phyloP scores from a whole-genome alignment of 2,113 vertebrate genomes.

The Zosterops borbonicus region DNA sequence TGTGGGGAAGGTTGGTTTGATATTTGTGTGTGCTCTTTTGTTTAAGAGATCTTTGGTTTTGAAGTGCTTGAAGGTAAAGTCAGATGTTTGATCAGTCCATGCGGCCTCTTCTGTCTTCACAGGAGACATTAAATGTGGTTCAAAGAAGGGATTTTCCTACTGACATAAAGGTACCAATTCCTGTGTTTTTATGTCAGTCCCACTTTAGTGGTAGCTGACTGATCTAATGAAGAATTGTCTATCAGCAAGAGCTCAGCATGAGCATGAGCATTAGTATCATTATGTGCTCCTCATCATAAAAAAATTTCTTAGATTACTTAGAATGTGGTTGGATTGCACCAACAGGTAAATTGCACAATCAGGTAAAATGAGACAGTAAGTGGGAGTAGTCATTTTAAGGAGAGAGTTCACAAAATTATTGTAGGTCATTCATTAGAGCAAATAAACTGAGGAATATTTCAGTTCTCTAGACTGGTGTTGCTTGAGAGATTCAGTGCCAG shows the following conservation, averaged over 20 bases:
- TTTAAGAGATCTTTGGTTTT: neutral
- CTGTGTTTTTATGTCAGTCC: neutral
- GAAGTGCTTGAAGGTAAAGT: neutral
- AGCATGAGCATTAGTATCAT: neutral
- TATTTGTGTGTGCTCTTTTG: neutral
- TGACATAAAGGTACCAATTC: neutral
- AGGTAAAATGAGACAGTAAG: neutral
- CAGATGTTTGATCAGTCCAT: neutral
- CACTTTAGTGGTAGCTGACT: neutral
- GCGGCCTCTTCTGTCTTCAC: neutral
- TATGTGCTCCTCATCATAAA: neutral
- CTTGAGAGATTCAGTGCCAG: neutral
- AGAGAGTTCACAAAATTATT: neutral
- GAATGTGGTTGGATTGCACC: neutral
- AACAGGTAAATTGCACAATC: too few species aligned
- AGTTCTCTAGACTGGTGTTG: neutral
- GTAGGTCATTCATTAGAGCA: neutral
- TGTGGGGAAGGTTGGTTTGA: neutral
- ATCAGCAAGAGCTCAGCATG: neutral
- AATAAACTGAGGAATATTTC: neutral
- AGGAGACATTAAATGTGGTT: neutral
- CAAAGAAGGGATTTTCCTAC: neutral
- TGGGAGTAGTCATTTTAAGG: neutral
- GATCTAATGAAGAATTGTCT: neutral
- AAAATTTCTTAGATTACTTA: neutral